phyloP scores from a whole-genome alignment of 2,797 vertebrate species.

The Pangasius macronema region DNA sequence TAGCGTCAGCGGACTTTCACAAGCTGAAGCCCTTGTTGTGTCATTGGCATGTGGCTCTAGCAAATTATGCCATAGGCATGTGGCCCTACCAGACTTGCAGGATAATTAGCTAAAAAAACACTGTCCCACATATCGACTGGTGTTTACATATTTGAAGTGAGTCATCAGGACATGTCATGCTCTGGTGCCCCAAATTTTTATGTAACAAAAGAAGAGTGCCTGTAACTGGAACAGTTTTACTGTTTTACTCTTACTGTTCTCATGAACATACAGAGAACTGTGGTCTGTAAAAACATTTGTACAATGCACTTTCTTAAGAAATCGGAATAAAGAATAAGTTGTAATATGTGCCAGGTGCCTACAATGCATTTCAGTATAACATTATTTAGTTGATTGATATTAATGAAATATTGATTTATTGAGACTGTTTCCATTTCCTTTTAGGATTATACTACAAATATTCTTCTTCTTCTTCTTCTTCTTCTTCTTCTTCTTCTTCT shows the following conservation, averaged over 20 bases:
- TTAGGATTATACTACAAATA: not conserved
- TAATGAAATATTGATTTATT: constrained; percentile 11
- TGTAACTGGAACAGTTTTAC: not conserved
- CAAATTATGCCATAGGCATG: not conserved
- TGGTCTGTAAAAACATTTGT: not conserved
- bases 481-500: not conserved
- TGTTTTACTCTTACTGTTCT: constrained; percentile 1
- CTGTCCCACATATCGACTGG: not conserved
- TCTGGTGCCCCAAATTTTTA: not conserved
- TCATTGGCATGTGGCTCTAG: not conserved
- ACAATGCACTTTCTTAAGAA: not conserved
- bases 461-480: not conserved
- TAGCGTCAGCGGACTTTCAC: not conserved
- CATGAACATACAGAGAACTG: not conserved
- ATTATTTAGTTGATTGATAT: not conserved
- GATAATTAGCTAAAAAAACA: not conserved
- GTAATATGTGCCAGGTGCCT: not conserved
- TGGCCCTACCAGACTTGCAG: not conserved
- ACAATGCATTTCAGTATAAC: not conserved
- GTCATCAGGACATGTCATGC: not conserved
- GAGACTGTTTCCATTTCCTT: not conserved
- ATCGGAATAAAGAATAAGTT: not conserved
- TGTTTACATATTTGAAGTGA: constrained; percentile 24
- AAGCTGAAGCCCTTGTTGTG: not conserved
- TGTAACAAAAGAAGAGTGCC: not conserved